Conservation (phyloP, 2,797 vertebrate species). For the Simalia tracyae region DNA sequence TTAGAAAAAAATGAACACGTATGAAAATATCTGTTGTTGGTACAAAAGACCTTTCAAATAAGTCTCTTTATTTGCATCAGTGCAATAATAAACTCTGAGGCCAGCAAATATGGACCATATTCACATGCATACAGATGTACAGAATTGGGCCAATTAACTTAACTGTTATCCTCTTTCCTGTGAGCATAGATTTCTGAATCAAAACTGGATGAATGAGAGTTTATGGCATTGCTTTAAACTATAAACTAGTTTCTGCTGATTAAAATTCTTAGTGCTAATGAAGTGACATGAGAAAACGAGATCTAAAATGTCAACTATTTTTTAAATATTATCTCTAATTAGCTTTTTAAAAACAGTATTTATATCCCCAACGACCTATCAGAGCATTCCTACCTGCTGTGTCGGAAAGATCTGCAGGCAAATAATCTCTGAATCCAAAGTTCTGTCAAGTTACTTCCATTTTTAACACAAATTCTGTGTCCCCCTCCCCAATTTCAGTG, state of each 20-base stretch:
- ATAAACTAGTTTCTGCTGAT: background rate
- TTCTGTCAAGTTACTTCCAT: background rate
- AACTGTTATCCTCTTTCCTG: background rate
- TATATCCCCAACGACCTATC: background rate
- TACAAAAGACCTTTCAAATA: conserved; percentile 49
- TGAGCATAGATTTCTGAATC: conserved; percentile 9
- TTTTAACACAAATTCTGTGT: background rate
- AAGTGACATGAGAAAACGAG: background rate
- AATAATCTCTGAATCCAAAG: background rate
- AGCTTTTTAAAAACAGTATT: background rate
- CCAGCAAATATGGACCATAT: conserved; percentile 80
- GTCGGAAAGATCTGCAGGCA: background rate
- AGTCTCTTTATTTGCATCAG: conserved; percentile 22
- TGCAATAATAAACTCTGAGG: conserved; percentile 75
- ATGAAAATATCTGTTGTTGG: conserved; percentile 24
- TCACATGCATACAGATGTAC: conserved; percentile 4
- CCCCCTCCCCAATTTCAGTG: background rate
- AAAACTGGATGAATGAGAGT: background rate
- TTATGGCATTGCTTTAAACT: conserved; percentile 16
- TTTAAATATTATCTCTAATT: background rate
- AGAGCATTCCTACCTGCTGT: background rate
- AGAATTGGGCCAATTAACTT: conserved; percentile 8
- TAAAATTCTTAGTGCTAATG: background rate
- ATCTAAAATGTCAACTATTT: conserved; percentile 19
- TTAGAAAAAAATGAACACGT: conserved; percentile 20